These are phyloP conservation scores for Pherbina coryleti DNA, from an alignment of 2,888 invertebrate species.

Conservation along the genomic window DNA sequence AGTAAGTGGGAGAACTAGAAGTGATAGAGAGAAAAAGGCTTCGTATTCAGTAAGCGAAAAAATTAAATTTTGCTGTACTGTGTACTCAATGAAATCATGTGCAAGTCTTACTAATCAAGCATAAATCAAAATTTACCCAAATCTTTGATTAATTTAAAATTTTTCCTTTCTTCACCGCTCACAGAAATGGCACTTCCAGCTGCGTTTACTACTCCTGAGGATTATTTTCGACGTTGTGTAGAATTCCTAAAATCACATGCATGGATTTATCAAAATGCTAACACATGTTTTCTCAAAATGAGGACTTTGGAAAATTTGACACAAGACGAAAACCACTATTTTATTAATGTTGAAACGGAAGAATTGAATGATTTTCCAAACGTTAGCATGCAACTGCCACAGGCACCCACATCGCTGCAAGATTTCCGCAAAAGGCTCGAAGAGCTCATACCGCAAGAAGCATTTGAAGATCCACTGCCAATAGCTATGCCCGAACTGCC, in stretches of 20 bases:
- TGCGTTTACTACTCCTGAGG: conserved; percentile 51
- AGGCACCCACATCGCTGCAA: conserved; percentile 29
- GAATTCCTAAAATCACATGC: conserved; percentile 74
- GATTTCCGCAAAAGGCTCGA: conserved; percentile 58
- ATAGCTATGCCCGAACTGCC: conserved; percentile 15
- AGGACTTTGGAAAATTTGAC: conserved; percentile 73
- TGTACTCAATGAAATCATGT: too few species aligned
- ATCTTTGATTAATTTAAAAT: background rate
- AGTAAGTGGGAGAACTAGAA: too few species aligned
- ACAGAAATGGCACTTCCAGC: conserved; percentile 67
- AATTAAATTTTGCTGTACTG: too few species aligned
- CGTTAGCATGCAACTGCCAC: background rate
- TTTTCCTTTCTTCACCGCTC: background rate
- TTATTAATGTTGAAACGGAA: conserved; percentile 66
- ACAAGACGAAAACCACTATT: conserved; percentile 70
- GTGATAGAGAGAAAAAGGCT: too few species aligned
- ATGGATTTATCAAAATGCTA: conserved; percentile 76
- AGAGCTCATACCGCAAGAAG: conserved; percentile 50
- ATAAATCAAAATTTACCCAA: too few species aligned
- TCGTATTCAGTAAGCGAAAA: too few species aligned
- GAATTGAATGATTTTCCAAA: conserved; percentile 71
- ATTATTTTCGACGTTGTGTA: conserved; percentile 74
- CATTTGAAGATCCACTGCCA: conserved; percentile 37
- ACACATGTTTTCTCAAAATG: conserved; percentile 75
- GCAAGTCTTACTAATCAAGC: too few species aligned